phyloP scores from a whole-genome alignment of 2,888 invertebrate species.

The Cistogaster globosa region DNA sequence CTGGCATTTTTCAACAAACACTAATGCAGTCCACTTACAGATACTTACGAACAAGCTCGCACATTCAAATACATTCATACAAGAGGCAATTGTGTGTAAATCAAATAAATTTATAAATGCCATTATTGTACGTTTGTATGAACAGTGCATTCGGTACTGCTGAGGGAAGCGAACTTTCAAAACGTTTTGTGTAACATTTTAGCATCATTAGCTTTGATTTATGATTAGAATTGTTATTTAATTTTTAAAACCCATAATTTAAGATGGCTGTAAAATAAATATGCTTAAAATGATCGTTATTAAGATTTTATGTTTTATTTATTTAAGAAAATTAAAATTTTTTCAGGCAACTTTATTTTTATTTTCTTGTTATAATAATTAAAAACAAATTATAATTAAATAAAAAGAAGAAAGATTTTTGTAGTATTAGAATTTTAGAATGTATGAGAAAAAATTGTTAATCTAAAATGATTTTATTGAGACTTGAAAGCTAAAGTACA shows the following conservation, averaged over 20 bases:
- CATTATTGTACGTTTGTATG: background rate
- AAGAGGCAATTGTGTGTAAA: conserved; percentile 34
- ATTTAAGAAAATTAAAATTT: background rate
- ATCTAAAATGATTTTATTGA: no score
- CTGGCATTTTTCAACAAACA: conserved; percentile 14
- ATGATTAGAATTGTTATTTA: conserved; percentile 81
- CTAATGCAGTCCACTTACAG: background rate
- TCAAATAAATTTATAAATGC: no score
- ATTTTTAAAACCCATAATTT: conserved; percentile 75
- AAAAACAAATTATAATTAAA: no score
- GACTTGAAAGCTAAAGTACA: no score
- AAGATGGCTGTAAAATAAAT: conserved; percentile 44
- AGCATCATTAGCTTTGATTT: conserved; percentile 83
- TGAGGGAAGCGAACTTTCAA: conserved; percentile 51
- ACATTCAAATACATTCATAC: background rate
- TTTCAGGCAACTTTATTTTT: background rate
- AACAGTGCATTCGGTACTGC: conserved; percentile 7
- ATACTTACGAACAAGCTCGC: background rate
- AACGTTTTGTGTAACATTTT: conserved; percentile 76
- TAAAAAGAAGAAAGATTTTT: no score
- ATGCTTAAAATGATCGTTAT: conserved; percentile 8
- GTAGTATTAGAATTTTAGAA: no score
- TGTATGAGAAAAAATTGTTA: no score
- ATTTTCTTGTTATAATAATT: no score
- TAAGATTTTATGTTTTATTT: conserved; percentile 20